Conservation (phyloP, 2,888 invertebrate species). For the Reticulitermes lucifugus region DNA sequence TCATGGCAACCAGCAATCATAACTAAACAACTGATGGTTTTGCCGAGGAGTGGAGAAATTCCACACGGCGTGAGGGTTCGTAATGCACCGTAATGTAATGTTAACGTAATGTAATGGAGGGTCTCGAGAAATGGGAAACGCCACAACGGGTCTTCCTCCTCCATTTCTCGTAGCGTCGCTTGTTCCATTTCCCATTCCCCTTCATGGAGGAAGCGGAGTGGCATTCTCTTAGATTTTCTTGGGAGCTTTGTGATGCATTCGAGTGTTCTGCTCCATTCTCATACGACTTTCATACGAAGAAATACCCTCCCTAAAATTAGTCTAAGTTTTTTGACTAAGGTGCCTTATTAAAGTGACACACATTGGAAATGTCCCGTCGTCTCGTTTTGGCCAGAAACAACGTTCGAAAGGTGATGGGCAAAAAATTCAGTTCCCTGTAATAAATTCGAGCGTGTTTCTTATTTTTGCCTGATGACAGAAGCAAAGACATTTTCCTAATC, state of each 20-base stretch:
- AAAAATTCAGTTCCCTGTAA: too few relatives aligned
- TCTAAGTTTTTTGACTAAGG: too few relatives aligned
- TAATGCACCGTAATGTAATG: constrained; percentile 40
- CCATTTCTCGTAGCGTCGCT: constrained; percentile 46
- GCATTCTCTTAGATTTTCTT: not conserved
- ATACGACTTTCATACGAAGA: too few relatives aligned
- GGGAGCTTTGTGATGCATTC: not conserved
- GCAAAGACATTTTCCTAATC: too few relatives aligned
- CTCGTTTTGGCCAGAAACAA: too few relatives aligned
- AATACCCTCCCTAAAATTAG: too few relatives aligned
- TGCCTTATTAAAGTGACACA: too few relatives aligned
- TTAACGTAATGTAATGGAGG: constrained; percentile 30
- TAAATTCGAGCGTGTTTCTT: too few relatives aligned
- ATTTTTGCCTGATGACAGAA: too few relatives aligned
- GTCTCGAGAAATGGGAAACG: constrained; percentile 43
- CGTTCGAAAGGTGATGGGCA: too few relatives aligned
- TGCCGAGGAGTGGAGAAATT: not conserved
- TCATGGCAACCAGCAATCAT: not conserved
- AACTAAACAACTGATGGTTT: constrained; percentile 24
- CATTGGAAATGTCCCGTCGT: too few relatives aligned
- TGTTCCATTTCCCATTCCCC: not conserved
- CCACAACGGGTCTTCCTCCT: constrained; percentile 42
- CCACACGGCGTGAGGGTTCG: not conserved
- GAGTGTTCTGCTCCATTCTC: not conserved
- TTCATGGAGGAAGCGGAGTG: constrained; percentile 29